A percentile compares a stretch with the other conserved stretches of the same genome.
Evolutionary conservation across 2,888 invertebrate genomes (phyloP).

Genomic region (Notodonta dromedarius): DNA sequence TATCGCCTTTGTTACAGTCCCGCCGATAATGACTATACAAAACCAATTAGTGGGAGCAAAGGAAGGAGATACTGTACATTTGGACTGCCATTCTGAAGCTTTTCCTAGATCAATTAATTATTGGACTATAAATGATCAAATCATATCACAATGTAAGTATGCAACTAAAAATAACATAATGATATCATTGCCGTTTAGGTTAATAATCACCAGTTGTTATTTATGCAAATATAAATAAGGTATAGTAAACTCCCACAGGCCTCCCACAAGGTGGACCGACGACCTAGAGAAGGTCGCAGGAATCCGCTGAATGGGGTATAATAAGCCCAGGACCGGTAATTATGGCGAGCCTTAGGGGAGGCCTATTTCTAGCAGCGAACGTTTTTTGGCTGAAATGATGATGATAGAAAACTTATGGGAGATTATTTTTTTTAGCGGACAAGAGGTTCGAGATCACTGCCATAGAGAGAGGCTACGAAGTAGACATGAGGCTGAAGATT

Average conservation of each 20-base stretch:
- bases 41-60: slow-evolving; percentile 90
- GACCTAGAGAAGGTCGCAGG: too few relatives aligned
- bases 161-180: too few relatives aligned
- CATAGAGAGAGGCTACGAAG: slow-evolving; percentile 86
- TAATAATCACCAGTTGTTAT: background rate
- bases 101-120: slow-evolving; percentile 91
- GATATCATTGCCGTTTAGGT: too few relatives aligned
- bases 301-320: too few relatives aligned
- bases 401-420: too few relatives aligned
- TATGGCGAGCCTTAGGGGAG: too few relatives aligned
- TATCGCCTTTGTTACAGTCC: slow-evolving; percentile 83
- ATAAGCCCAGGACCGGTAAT: too few relatives aligned
- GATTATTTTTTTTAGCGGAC: slow-evolving; percentile 60
- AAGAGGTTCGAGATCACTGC: slow-evolving; percentile 80
- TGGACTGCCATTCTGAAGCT: slow-evolving; percentile 91
- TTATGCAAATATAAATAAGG: background rate
- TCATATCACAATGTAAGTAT: slow-evolving; percentile 87
- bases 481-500: slow-evolving; percentile 89
- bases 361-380: too few relatives aligned
- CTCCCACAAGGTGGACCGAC: too few relatives aligned
- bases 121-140: slow-evolving; percentile 90
- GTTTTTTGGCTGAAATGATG: too few relatives aligned
- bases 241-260: too few relatives aligned
- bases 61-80: slow-evolving; percentile 87
- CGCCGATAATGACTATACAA: slow-evolving; percentile 91